These are phyloP conservation scores for Pseudococcus longispinus DNA, from an alignment of 2,888 invertebrate genomes.

Conservation along the genomic window DNA sequence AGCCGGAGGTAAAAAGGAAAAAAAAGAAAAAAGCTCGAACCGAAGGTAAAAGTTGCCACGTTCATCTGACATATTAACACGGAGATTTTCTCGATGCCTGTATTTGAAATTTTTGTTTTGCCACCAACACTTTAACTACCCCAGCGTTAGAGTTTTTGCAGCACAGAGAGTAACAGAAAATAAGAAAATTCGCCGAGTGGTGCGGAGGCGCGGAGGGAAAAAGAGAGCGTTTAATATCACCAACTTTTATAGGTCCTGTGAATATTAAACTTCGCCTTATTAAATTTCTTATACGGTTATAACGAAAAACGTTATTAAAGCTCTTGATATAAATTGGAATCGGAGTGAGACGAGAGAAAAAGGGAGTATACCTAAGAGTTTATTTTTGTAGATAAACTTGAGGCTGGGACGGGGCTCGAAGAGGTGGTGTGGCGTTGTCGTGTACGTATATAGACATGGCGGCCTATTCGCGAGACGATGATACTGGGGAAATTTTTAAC, in stretches of 20 bases:
- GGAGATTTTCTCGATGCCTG: conserved; percentile 27
- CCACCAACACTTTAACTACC: conserved; percentile 9
- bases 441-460: neutral
- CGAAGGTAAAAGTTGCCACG: conserved; percentile 24
- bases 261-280: conserved; percentile 54
- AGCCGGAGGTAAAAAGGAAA: neutral
- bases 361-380: neutral
- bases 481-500: neutral
- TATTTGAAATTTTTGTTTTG: conserved; percentile 47
- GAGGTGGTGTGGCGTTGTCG: neutral
- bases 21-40: neutral
- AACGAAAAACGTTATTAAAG: conserved; percentile 50
- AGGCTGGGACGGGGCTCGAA: neutral
- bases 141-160: neutral
- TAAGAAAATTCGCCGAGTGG: neutral
- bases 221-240: conserved; percentile 19
- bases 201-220: neutral
- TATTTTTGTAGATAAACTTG: conserved; percentile 39
- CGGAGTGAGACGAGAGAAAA: neutral
- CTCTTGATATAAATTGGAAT: conserved; percentile 48
- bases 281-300: conserved; percentile 53
- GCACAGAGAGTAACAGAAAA: neutral
- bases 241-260: conserved; percentile 46
- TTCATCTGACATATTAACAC: conserved; percentile 53
- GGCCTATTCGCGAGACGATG: too few species aligned